A percentile compares a stretch with the other conserved stretches of the same genome.
Evolutionary conservation across 2,113 vertebrate species (phyloP).

Genomic region (Dicaeum eximium): DNA sequence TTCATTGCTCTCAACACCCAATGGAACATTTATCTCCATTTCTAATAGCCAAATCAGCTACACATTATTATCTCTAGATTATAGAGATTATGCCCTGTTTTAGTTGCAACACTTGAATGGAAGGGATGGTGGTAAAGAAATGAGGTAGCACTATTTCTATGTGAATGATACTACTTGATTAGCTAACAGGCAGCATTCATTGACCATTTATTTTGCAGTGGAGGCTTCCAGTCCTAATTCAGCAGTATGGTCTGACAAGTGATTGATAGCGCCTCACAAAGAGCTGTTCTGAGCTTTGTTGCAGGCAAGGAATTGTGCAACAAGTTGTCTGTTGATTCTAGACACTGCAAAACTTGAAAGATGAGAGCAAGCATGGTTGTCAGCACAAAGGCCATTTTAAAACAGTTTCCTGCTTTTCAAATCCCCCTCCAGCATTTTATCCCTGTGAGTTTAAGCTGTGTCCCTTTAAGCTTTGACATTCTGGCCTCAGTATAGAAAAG

Average conservation of each 20-base stretch:
- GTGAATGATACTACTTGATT: not conserved
- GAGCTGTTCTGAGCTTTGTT: not conserved
- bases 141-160: not conserved
- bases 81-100: not conserved
- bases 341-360: not conserved
- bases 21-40: not conserved
- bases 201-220: not conserved
- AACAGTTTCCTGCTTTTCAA: not conserved
- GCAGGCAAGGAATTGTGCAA: not conserved
- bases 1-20: not conserved
- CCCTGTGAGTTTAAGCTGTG: not conserved
- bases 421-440: not conserved
- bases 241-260: not conserved
- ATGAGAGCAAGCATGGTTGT: not conserved
- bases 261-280: not conserved
- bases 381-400: not conserved
- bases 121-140: not conserved
- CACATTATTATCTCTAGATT: not conserved
- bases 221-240: not conserved
- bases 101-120: not conserved
- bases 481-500: not conserved
- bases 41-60: not conserved
- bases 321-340: not conserved
- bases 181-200: not conserved
- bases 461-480: not conserved